phyloP scores from a whole-genome alignment of 2,797 vertebrate genomes.

The Bradypodion pumilum region DNA sequence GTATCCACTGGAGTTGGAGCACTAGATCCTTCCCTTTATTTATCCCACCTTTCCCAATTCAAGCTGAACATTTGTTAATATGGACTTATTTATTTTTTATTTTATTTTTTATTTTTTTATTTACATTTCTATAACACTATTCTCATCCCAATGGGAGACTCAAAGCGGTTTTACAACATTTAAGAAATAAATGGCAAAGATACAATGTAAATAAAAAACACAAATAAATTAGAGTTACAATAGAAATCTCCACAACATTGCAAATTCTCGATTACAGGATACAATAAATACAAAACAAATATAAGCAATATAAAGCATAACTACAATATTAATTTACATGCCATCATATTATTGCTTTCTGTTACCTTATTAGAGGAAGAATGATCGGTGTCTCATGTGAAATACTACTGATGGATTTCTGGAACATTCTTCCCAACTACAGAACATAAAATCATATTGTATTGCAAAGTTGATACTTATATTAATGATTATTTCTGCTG shows the following conservation, averaged over 20 bases:
- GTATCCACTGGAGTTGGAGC: neutral
- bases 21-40: neutral
- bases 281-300: too few relatives aligned
- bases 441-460: neutral
- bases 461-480: neutral
- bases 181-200: too few relatives aligned
- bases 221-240: too few relatives aligned
- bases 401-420: conserved; percentile 1
- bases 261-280: too few relatives aligned
- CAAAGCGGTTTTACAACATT: too few relatives aligned
- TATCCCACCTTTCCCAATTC: neutral
- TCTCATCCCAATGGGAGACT: too few relatives aligned
- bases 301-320: too few relatives aligned
- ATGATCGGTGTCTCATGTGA: neutral
- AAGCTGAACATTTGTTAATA: too few relatives aligned
- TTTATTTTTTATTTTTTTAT: too few relatives aligned
- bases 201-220: too few relatives aligned
- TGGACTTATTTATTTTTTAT: neutral
- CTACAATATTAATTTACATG: neutral
- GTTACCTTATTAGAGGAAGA: neutral
- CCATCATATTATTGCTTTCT: neutral
- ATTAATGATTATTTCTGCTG: conserved; percentile 7
- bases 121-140: too few relatives aligned
- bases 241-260: too few relatives aligned
- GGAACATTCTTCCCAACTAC: neutral